Percentiles rank a stretch among this genome's conserved stretches.
Evolutionary conservation across 2,113 vertebrate species (phyloP).

Genomic region (Ammodytes dubius): DNA sequence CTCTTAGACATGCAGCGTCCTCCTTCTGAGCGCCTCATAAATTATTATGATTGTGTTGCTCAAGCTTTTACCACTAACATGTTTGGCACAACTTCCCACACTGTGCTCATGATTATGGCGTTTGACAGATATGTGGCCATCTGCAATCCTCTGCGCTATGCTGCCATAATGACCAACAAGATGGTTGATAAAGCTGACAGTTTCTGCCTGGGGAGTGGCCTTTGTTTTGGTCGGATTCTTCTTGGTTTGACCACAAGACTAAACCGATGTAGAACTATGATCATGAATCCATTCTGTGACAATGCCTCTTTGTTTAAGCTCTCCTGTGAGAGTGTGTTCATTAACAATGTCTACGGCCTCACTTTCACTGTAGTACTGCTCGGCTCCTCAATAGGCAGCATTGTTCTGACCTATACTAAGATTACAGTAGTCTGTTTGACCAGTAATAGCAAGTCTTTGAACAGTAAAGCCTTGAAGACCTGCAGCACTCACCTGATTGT

Average conservation of each 20-base stretch:
- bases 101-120: constrained; percentile 81
- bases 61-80: constrained; percentile 74
- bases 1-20: constrained; percentile 55
- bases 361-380: constrained; percentile 27
- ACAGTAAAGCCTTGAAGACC: constrained; percentile 70
- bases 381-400: constrained; percentile 50
- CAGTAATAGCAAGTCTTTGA: constrained; percentile 43
- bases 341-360: constrained; percentile 74
- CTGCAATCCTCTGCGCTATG: constrained; percentile 71
- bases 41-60: constrained; percentile 65
- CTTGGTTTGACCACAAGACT: constrained; percentile 60
- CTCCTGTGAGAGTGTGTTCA: constrained; percentile 65
- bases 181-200: constrained; percentile 67
- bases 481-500: constrained; percentile 70
- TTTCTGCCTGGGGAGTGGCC: constrained; percentile 44
- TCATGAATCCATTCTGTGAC: constrained; percentile 72
- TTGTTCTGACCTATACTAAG: constrained; percentile 70
- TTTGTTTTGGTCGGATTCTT: constrained; percentile 22
- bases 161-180: constrained; percentile 65
- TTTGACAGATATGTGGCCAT: constrained; percentile 81
- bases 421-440: constrained; percentile 59
- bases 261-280: constrained; percentile 58
- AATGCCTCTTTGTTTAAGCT: constrained; percentile 65
- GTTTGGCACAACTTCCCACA: constrained; percentile 50
- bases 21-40: constrained; percentile 57